Base-by-base conservation (phyloP, 2,888 invertebrate species). In the Mystacides longicornis region DNA sequence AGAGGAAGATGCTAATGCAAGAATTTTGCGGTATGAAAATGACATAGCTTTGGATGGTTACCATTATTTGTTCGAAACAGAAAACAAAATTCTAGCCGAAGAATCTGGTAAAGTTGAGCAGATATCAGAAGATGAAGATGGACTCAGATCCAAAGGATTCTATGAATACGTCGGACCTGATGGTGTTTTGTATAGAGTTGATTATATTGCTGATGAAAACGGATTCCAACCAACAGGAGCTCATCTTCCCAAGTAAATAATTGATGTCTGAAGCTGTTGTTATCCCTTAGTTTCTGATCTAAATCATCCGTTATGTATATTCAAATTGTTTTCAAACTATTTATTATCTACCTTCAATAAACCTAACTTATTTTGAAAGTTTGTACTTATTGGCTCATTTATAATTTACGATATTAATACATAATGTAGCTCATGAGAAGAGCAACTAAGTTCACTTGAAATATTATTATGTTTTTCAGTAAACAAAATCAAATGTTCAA, bases 91-190 rank as follows among this genome's bases (percentile, higher is more conserved):
- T 57, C 72, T 75, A 31, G 83, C 80, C 7, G 82, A 81, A 64
- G 83, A 85, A 65, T 68, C 71, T 7, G 86, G 86, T 19, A 75
- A 73, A 63, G 74, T 85, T 19, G 81, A 81, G 62, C 72, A 77
- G 61, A 66, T 74, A 11, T 73, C 78, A 0, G 65, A 64, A 2
- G 75, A 76, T 18, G 75, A 74, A 1, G 81, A 81, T 58, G 82
- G 81, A 1, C 78, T 85, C 49, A 77, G 78, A 54, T 81, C 83
- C 1, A 75, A 73, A 54, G 86, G 86, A 2, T 85, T 81, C 66
- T 86, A 79, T 66, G 80, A 84, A 63, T 86, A 83, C 66, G 79
- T 85, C 1, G 85, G 83, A 1, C 81, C 81, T 51, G 80, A 83
- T 64, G 82, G 82, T 54, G 65, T 73, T 2, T 75, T 75, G 42